phyloP scores from a whole-genome alignment of 2,113 vertebrate genomes.

The Anguilla rostrata region DNA sequence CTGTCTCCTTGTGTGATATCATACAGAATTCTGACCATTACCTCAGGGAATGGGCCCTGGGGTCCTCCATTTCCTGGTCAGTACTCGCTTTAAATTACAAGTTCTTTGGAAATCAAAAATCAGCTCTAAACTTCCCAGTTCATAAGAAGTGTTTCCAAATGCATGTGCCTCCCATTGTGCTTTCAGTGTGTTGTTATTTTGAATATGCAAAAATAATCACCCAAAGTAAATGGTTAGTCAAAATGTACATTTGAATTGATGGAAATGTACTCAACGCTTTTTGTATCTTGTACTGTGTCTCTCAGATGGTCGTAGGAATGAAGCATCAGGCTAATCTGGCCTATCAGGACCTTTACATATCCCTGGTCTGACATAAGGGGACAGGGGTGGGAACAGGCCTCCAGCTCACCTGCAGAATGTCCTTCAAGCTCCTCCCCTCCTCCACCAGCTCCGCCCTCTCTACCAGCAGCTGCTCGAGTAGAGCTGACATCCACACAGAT shows the following conservation, averaged over 20 bases:
- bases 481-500: slow-evolving; percentile 49
- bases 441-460: slow-evolving; percentile 61
- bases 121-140: too few relatives aligned
- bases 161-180: background rate
- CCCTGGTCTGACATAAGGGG: background rate
- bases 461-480: slow-evolving; percentile 58
- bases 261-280: background rate
- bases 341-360: background rate
- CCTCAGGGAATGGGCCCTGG: background rate
- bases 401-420: slow-evolving; percentile 61
- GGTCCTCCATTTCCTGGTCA: background rate
- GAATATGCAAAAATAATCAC: background rate
- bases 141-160: too few relatives aligned
- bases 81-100: background rate
- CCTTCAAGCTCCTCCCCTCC: slow-evolving; percentile 57
- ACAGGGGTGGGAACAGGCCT: background rate
- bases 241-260: background rate
- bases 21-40: background rate
- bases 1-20: background rate
- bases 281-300: background rate
- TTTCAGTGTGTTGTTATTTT: background rate
- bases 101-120: too few relatives aligned
- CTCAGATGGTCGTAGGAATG: too few relatives aligned
- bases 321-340: too few relatives aligned
- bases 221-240: background rate